Base-by-base conservation (phyloP, 2,888 invertebrate genomes). In the Tipula helvola region DNA sequence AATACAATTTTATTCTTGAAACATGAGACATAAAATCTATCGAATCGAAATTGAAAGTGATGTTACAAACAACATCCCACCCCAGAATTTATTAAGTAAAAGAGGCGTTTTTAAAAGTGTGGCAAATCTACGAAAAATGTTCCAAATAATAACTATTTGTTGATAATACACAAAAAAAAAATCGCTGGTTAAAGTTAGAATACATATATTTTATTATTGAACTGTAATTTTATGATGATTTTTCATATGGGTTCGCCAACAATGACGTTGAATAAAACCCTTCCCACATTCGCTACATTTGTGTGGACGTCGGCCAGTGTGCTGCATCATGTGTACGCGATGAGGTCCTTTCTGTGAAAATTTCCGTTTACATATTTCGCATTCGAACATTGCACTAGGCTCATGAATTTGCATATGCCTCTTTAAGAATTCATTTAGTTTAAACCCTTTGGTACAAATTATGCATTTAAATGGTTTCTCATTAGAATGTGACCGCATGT, bases 161-260 rank as follows among this genome's bases (percentile, higher is more conserved):
- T n/a, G n/a, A n/a, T n/a, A n/a, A n/a, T n/a, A n/a, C n/a, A n/a
- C 28, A 28, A 28, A 28, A 28, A 28, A 28, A 28, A 28, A 28
- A 1, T 28, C 28, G 1, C 1, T 28, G 28, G 28, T 28, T 28
- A 28, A 28, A 1, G 28, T 28, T 28, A 28, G 28, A 28, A 28
- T 28, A 28, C 28, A 2, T 28, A 28, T 28, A 1, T 28, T 28
- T 44, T 44, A 12, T 71, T 71, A 71, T 28, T 10, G 28, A 39
- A 84, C 84, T 28, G 28, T 28, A 16, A 84, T 39, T 84, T 84
- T 39, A 84, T 84, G 84, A 84, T 84, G 84, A 84, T 84, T 84
- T 84, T 84, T 84, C 84, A 84, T 84, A n/a, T 84, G 84, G 0
- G 84, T 84, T 16, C 41, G 39, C 84, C 84, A 84, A 84, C 84